Conservation (phyloP, 2,797 vertebrate species). For the Remorina albescens region DNA sequence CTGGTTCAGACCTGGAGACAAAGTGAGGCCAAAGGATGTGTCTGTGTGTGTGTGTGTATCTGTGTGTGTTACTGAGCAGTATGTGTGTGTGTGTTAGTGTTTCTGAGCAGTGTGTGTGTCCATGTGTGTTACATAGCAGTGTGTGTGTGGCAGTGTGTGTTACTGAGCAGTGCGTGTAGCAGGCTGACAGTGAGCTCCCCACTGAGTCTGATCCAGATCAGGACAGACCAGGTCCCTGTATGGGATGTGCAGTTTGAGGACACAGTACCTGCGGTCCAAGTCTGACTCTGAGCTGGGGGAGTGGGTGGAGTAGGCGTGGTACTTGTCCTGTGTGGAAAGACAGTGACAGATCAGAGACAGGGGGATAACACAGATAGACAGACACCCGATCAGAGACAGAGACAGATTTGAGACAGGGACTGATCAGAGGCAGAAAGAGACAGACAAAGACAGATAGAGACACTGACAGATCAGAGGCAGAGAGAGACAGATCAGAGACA, state of each 20-base stretch:
- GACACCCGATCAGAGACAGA: too few species aligned
- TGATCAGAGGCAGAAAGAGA: too few species aligned
- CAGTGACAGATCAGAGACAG: too few species aligned
- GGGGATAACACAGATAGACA: too few species aligned
- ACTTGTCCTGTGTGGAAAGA: constrained; percentile 86
- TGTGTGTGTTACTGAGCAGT: neutral
- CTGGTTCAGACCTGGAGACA: too few species aligned
- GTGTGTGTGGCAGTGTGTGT: constrained; percentile 9
- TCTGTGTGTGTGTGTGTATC: too few species aligned
- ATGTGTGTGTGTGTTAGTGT: neutral
- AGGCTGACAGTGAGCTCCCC: constrained; percentile 81
- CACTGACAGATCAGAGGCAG: too few species aligned
- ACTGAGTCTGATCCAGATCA: constrained; percentile 73
- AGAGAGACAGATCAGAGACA: too few species aligned
- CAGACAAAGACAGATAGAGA: too few species aligned
- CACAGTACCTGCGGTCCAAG: constrained; percentile 93
- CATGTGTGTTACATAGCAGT: neutral
- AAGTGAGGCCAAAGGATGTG: too few species aligned
- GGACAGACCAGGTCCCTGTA: constrained; percentile 83
- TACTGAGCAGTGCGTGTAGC: constrained; percentile 46
- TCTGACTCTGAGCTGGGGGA: constrained; percentile 90
- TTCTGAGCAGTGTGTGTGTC: neutral
- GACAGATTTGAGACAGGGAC: too few species aligned
- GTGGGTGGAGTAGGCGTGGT: constrained; percentile 87
- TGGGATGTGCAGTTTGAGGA: constrained; percentile 85